Base-by-base conservation (phyloP, 2,888 invertebrate genomes). In the Nomada flava region DNA sequence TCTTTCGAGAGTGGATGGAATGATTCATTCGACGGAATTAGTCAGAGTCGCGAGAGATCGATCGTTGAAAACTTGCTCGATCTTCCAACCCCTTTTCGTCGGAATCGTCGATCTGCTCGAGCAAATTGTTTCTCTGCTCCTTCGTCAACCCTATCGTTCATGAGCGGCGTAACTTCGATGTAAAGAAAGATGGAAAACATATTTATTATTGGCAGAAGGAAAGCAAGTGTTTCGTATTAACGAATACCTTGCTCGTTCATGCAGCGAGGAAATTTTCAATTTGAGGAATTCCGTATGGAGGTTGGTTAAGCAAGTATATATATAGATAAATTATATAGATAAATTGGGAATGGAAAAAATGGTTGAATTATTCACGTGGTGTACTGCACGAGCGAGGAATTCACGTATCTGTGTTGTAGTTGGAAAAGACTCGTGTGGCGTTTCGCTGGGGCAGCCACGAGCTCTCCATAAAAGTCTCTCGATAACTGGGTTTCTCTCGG, bases 401-500 rank as follows among this genome's bases (percentile, higher is more conserved):
- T 65, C 84, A 52, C 79, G 64, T 79, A 65, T 36, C 9, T 36
- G 36, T 36, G 36, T 36, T 36, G 36, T n/a, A 70, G 70, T 76
- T 72, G 64, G 75, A 59, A 79, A 69, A 71, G 63, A 68, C 62
- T 59, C 69, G 68, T 52, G 67, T 13, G 63, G 67, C 73, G 71
- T 83, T 79, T 83, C 84, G 83, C 83, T 57, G 57, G 23, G 18
- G 71, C 71, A 71, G 71, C 64, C 75, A 36, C 76, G 62, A 72
- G 73, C 70, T 68, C 70, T 73, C 85, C 84, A 74, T 84, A 84
- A 84, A 84, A 85, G 74, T 84, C 76, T 74, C 63, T 76, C 77
- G 85, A 85, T 84, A 85, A 85, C 73, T 85, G 82, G 85, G 82
- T 84, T 85, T 85, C 84, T 85, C 85, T 69, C 69, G 59, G 67